Evolutionary conservation across 2,113 vertebrate genomes (phyloP).

Genomic region (Heteronetta atricapilla): DNA sequence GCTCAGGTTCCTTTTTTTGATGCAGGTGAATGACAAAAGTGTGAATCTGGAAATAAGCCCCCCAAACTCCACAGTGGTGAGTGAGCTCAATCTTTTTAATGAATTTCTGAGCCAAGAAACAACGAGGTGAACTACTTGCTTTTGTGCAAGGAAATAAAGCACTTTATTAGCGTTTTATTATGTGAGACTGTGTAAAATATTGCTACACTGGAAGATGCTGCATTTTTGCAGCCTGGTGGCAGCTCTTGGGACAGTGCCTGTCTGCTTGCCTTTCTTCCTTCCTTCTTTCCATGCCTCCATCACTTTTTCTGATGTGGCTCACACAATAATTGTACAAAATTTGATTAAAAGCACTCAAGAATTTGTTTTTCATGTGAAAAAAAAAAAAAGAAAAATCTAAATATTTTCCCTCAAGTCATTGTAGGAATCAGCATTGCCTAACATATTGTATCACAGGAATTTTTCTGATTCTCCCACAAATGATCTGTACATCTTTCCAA

Average conservation of each 20-base stretch:
- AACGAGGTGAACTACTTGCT: slow-evolving; percentile 66
- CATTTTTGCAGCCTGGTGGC: slow-evolving; percentile 26
- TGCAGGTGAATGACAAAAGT: slow-evolving; percentile 54
- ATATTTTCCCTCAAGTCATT: neutral
- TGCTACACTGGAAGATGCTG: slow-evolving; percentile 10
- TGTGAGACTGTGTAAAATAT: slow-evolving; percentile 54
- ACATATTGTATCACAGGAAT: neutral
- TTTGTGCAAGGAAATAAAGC: slow-evolving; percentile 53
- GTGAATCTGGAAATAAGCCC: slow-evolving; percentile 1
- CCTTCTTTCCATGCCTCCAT: neutral
- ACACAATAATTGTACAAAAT: neutral
- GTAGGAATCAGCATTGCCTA: accelerated
- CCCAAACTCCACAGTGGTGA: neutral
- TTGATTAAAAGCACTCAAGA: neutral
- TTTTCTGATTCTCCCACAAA: accelerated
- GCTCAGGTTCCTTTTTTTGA: neutral
- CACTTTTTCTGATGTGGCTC: neutral
- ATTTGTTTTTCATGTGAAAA: accelerated
- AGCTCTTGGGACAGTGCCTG: neutral
- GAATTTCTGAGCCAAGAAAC: slow-evolving; percentile 48
- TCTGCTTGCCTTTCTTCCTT: neutral
- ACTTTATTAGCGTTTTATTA: slow-evolving; percentile 38
- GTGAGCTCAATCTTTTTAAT: slow-evolving; percentile 60
- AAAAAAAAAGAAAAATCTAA: neutral
- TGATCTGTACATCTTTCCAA: neutral